These are phyloP conservation scores for Paratrypauchen microcephalus DNA, from an alignment of 2,797 vertebrate species.

Conservation along the genomic window DNA sequence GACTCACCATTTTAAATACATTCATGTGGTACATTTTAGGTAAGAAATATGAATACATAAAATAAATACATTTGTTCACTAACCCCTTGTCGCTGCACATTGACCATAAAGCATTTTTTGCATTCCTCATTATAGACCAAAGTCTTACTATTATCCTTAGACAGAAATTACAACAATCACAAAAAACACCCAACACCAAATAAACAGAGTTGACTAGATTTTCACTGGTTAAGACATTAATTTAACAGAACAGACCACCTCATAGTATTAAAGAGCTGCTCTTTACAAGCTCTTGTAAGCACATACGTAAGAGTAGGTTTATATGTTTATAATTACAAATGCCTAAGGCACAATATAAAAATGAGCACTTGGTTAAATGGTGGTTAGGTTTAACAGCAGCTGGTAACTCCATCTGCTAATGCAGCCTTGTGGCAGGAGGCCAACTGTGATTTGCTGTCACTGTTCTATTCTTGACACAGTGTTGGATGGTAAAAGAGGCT, in stretches of 20 bases:
- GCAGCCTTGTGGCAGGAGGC: constrained; percentile 12
- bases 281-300: constrained; percentile 11
- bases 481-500: constrained; percentile 21
- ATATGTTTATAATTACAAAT: constrained; percentile 9
- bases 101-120: neutral
- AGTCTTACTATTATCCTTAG: neutral
- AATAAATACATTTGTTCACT: neutral
- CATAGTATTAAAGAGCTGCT: neutral
- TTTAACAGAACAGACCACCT: neutral
- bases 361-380: constrained; percentile 9
- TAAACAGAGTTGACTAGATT: neutral
- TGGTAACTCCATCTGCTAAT: constrained; percentile 20
- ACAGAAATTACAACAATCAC: neutral
- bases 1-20: too few relatives aligned
- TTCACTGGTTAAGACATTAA: neutral
- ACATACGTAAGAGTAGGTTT: neutral
- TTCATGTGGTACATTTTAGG: too few relatives aligned
- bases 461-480: constrained; percentile 33
- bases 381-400: constrained; percentile 13
- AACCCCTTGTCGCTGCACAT: neutral
- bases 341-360: constrained; percentile 2
- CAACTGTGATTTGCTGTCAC: constrained; percentile 23
- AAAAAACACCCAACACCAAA: neutral
- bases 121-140: neutral
- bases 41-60: neutral